Evolutionary conservation across 2,888 invertebrate genomes (phyloP).

Genomic region (Campopleginae sp.): DNA sequence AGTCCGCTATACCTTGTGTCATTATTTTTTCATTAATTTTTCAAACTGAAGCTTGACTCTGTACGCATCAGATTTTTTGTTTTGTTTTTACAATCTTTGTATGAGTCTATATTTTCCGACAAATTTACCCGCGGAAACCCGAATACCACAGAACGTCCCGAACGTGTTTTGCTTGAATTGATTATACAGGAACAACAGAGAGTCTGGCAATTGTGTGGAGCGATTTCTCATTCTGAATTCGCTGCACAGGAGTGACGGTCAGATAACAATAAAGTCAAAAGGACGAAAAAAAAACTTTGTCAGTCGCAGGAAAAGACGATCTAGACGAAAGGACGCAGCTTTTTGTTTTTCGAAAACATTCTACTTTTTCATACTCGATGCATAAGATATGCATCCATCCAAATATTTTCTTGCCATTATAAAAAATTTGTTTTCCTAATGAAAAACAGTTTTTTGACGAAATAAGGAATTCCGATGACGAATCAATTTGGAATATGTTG

Average conservation of each 20-base stretch:
- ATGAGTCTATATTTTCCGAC: background rate
- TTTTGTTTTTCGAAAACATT: background rate
- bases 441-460: background rate
- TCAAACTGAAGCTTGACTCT: background rate
- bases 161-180: background rate
- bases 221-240: background rate
- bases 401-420: background rate
- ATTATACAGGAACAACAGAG: conserved; percentile 9
- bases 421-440: background rate
- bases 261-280: background rate
- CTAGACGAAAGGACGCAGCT: background rate
- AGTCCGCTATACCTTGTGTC: background rate
- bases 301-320: background rate
- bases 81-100: background rate
- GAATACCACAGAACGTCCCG: background rate
- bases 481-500: background rate
- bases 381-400: background rate
- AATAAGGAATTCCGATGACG: background rate
- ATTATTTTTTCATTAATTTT: background rate
- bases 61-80: background rate
- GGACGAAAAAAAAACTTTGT: background rate
- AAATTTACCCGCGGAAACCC: background rate
- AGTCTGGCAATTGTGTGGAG: background rate
- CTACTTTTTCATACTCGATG: background rate
- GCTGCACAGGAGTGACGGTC: background rate